Base-by-base conservation (phyloP, 2,797 vertebrate species). In the Thalassophryne amazonica region DNA sequence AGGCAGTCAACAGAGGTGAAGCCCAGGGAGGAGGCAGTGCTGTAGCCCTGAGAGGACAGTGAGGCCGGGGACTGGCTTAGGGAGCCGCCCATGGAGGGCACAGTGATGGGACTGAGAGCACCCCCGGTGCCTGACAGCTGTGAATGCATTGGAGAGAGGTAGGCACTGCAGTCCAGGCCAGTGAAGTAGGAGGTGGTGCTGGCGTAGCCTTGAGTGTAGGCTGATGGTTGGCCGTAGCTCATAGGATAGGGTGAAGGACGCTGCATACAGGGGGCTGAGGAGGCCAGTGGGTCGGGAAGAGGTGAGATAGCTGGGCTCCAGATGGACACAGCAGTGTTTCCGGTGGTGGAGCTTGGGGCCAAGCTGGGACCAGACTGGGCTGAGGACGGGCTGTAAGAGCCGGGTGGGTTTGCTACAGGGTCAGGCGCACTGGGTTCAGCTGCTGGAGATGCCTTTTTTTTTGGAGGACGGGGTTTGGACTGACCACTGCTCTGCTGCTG, bases 251-350 rank as follows among this genome's bases (percentile, higher is more conserved):
- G 87, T 0, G 93, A 83, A 0, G 93, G 89, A 1, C 92, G 86
- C 61, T 93, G 92, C 88, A 93, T 89, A 56, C 92, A 93, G 3
- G 91, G 87, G 1, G 86, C 81, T 0, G 91, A 91, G 5, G 90
- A 87, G 46, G 91, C 83, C 65, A 94, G 80, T 0, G 91, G 91
- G 55, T 94, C 93, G 0, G 92, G 89, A 49, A 93, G 76, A 0
- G 94, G 94, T 0, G 94, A 95, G 70, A 94, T 90, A 1, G 92
- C 92, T 0, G 94, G 94, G 79, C 93, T 95, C 94, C 94, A 95
- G 18, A 95, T 93, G 56, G 94, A 95, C 58, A 95, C 89, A 0
- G 91, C 89, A 1, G 91, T 87, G 53, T 88, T 86, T 7, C 91
- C 89, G 0, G 78, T 72, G 0, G 85, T 49, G 57, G 79, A 76